Percentiles rank a stretch among this genome's conserved stretches.
phyloP scores from a whole-genome alignment of 2,113 vertebrate genomes.

The Forbesichthys agassizii region DNA sequence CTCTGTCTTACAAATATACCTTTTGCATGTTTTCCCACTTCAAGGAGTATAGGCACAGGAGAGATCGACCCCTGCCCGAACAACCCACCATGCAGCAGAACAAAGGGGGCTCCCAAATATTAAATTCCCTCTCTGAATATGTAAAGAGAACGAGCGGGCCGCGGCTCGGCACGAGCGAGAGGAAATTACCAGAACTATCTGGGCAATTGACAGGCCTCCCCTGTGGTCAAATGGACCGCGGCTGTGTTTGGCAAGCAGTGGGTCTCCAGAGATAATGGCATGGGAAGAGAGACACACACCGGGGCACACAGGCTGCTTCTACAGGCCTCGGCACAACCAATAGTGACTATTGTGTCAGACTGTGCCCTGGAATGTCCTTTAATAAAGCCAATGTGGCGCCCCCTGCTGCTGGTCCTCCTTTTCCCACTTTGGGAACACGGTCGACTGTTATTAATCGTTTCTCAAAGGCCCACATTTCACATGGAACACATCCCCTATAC shows the following conservation, averaged over 20 bases:
- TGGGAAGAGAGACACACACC: slow-evolving; percentile 47
- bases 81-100: slow-evolving; percentile 43
- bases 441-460: too few species aligned
- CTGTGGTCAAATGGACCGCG: slow-evolving; percentile 69
- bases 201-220: slow-evolving; percentile 78
- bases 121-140: slow-evolving; percentile 73
- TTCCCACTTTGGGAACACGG: too few species aligned
- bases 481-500: too few species aligned
- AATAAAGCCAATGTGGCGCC: not conserved
- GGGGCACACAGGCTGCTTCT: slow-evolving; percentile 27
- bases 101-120: slow-evolving; percentile 60
- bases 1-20: slow-evolving; percentile 49
- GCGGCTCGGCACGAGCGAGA: slow-evolving; percentile 20
- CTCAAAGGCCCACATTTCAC: too few species aligned
- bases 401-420: too few species aligned
- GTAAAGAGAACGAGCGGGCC: slow-evolving; percentile 60
- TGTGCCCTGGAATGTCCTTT: slow-evolving; percentile 25
- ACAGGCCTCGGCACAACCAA: slow-evolving; percentile 25
- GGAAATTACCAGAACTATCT: slow-evolving; percentile 82
- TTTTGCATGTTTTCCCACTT: slow-evolving; percentile 55
- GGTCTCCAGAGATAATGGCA: slow-evolving; percentile 57
- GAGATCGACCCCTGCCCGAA: slow-evolving; percentile 43
- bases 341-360: slow-evolving; percentile 29
- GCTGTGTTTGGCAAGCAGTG: slow-evolving; percentile 30
- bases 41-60: slow-evolving; percentile 51